Evolutionary conservation across 2,113 vertebrate genomes (phyloP), one percentile per base, ranked within the genome.

Genomic region (Mus spicilegus): DNA sequence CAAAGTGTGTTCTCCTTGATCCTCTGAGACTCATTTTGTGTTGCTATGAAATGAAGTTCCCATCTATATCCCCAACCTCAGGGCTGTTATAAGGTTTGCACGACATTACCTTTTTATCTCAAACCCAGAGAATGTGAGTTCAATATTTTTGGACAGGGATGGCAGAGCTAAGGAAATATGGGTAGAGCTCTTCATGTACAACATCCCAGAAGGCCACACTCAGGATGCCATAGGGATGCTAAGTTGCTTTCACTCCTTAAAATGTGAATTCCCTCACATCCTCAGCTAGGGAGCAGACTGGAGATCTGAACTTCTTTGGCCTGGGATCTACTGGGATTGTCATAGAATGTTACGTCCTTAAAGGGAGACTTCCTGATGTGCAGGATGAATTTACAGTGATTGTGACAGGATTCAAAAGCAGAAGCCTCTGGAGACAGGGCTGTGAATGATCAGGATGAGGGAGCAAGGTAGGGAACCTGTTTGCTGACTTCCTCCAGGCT

Each of bases 381-480:
- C 28, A 63, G 20, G 49, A 75, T 84, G 56, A 90, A 51, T 95
- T 89, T 92, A 39, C 49, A 58, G 80, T 87, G 86, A 76, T 24
- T 94, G 90, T 92, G 97, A 78, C 39, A 0, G 3, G 82, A 56
- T 76, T 94, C 58, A 77, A 87, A 95, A 96, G 86, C 81, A 46
- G 93, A 82, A 93, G 89, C 89, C 91, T 63, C 81, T 63, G 58
- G 81, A 42, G 91, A 94, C 58, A 75, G 96, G 96, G 94, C 94
- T 97, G 94, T 87, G 87, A 3, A 0, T 85, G 93, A 10, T 56
- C 12, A n/a, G 7, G 28, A 76, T 4, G 89, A 28, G 28, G 82
- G 84, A 30, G 81, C 65, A 84, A 42, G 42, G 42, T 36, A 1
- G 39, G 70, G 80, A 70, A 77, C 96, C 89, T 95, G 97, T 81